These are phyloP conservation scores for Griposia aprilina DNA, from an alignment of 2,888 invertebrate genomes.

Conservation along the genomic window DNA sequence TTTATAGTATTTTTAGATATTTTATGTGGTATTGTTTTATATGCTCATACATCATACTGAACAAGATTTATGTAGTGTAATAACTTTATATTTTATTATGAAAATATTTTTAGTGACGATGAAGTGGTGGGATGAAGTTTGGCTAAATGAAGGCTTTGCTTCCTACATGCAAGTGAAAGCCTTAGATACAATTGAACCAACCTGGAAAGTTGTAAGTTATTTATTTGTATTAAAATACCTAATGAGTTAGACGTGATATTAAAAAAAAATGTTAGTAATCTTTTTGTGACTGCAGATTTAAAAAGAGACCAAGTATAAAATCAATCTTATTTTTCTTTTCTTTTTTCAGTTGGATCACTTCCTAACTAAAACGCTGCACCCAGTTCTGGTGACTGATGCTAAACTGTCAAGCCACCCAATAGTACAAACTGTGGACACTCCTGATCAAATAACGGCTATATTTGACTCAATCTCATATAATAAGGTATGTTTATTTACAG, in stretches of 20 bases:
- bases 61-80: background rate
- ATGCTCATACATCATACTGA: background rate
- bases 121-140: conserved; percentile 98
- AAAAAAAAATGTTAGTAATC: too few relatives aligned
- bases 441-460: conserved; percentile 97
- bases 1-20: background rate
- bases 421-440: conserved; percentile 95
- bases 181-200: conserved; percentile 92
- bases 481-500: conserved; percentile 91
- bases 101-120: conserved; percentile 93
- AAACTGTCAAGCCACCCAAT: conserved; percentile 97
- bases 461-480: conserved; percentile 98
- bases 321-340: background rate
- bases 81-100: background rate
- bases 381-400: conserved; percentile 94
- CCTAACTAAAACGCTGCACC: conserved; percentile 92
- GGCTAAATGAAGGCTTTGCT: conserved; percentile 98
- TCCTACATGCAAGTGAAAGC: conserved; percentile 96
- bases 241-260: background rate
- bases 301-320: background rate
- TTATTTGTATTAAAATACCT: background rate
- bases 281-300: background rate
- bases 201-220: conserved; percentile 94
- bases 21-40: background rate
- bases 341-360: conserved; percentile 94